These are phyloP conservation scores for Mactromeris polynyma DNA, from an alignment of 2,888 invertebrate species.

Conservation along the genomic window DNA sequence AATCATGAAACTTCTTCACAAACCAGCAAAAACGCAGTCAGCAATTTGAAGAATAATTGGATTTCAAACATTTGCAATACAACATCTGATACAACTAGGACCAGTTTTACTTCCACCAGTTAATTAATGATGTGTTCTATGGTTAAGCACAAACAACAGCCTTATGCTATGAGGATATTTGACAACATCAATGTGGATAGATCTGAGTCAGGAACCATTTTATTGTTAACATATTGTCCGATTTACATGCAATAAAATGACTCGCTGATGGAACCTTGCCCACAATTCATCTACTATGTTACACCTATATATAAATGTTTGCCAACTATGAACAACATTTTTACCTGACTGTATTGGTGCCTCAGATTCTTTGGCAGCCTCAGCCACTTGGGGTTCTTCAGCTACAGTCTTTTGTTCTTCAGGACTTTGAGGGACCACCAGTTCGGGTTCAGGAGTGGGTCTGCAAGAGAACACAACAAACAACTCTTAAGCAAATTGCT, in stretches of 20 bases:
- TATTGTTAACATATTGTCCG: background rate
- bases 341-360: conserved; percentile 66
- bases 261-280: background rate
- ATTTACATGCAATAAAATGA: conserved; percentile 4
- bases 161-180: background rate
- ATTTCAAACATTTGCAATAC: background rate
- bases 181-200: conserved; percentile 10
- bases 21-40: background rate
- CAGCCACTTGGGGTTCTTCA: conserved; percentile 50
- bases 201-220: background rate
- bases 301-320: background rate
- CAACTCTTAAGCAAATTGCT: too few relatives aligned
- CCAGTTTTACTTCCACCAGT: background rate
- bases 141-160: conserved; percentile 18
- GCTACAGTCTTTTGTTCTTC: conserved; percentile 49
- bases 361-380: conserved; percentile 61
- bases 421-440: conserved; percentile 69
- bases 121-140: conserved; percentile 15
- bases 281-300: background rate
- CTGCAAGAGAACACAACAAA: conserved; percentile 61
- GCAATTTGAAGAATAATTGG: background rate
- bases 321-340: background rate
- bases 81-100: background rate
- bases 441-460: conserved; percentile 82
- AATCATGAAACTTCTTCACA: background rate